Evolutionary conservation across 1,140 invertebrate species (phyloP), one percentile per base, ranked within the genome.

Genomic region (Aphidius ervi): DNA sequence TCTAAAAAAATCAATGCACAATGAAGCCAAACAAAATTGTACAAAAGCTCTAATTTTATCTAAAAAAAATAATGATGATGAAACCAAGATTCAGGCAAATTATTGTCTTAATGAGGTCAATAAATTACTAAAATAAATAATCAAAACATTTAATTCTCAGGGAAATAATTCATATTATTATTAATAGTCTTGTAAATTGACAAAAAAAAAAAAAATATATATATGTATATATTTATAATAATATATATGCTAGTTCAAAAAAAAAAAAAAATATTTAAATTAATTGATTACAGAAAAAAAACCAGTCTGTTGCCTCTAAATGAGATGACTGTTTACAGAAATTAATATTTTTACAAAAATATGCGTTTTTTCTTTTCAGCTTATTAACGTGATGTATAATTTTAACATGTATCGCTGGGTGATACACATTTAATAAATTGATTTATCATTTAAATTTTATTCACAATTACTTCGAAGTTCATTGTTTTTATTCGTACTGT

Each of bases 1-100:
- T 69, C 70, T 95, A 9, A 85, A 88, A 68, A 87, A 88, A 73
- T 84, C 85, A 37, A 71, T 93, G 53, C 72, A 87, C 45, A 74
- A 83, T 9, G 83, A 90, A 71, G 93, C 93, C 2, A 84, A 87
- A 71, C 84, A 85, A 64, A 78, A 76, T 52, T 95, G 93, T 72
- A 82, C 83, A 37, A 79, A 85, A 70, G 93, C 86, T 1, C 86
- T 84, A 79, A 85, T 81, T 73, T 73, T 92, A 63, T 90, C 87
- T 6, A 83, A 83, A 65, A 80, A 83, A 62, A 76, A 79, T 62
- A 83, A 88, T 53, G 85, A 92, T 74, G 68, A 83, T 23, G 83
- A 88, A 59, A 84, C 85, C 5, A 72, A 85, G 61, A 71, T 83
- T 63, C 85, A 91, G 81, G 89, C 89, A 23, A 82, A 84, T 63